Evolutionary conservation across 2,113 vertebrate genomes (phyloP).

Genomic region (Herpetotheres cachinnans): DNA sequence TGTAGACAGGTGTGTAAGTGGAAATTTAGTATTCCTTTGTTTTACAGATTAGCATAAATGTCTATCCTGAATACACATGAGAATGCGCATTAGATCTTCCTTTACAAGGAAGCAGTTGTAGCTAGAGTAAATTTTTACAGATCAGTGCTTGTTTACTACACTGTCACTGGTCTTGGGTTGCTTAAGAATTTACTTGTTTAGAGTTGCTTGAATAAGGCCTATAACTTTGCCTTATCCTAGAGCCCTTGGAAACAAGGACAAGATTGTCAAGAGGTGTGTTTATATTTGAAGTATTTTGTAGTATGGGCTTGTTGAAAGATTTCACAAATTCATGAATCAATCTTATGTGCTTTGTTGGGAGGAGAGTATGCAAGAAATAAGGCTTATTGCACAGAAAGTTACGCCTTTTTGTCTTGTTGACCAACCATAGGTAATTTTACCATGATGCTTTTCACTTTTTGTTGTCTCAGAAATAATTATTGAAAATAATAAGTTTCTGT

Average conservation of each 20-base stretch:
- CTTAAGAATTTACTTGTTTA: background rate
- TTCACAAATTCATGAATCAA: background rate
- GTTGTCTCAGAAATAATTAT: background rate
- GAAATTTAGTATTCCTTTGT: background rate
- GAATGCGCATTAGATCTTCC: background rate
- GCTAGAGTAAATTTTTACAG: background rate
- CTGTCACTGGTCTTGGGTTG: accelerated
- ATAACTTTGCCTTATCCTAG: background rate
- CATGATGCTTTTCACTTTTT: background rate
- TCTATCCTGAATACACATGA: background rate
- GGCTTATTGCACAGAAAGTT: background rate
- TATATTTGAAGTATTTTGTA: background rate
- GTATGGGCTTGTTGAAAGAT: background rate
- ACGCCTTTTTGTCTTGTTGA: background rate
- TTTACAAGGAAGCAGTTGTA: background rate
- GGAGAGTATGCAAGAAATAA: background rate
- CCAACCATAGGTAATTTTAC: background rate
- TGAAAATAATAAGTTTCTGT: background rate
- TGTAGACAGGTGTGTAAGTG: background rate
- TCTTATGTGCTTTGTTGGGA: background rate
- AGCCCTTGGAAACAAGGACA: background rate
- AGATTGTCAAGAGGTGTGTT: background rate
- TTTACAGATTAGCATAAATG: background rate
- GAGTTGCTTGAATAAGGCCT: background rate
- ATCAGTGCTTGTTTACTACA: background rate